Percentiles rank a stretch among this genome's conserved stretches.
Evolutionary conservation across 2,113 vertebrate genomes (phyloP).

Genomic region (Proteles cristata): DNA sequence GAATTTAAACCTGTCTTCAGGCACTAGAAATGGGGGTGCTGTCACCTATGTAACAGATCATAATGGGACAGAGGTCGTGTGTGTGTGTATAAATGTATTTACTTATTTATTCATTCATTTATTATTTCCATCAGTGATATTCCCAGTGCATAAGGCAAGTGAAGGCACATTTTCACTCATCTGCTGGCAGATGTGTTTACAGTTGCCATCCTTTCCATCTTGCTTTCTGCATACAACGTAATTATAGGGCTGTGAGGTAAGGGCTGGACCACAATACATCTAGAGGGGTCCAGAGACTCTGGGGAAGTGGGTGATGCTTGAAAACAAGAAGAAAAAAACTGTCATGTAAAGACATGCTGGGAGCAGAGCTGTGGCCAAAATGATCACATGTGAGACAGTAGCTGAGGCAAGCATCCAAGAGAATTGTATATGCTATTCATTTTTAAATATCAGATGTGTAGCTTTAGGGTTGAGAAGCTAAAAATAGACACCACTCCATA

Average conservation of each 20-base stretch:
- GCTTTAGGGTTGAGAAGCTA: conserved; percentile 56
- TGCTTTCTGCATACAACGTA: conserved; percentile 49
- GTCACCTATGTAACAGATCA: conserved; percentile 68
- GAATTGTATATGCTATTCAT: conserved; percentile 50
- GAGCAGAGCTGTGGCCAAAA: conserved; percentile 40
- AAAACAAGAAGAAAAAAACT: conserved; percentile 45
- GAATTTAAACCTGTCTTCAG: conserved; percentile 77
- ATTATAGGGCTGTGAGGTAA: conserved; percentile 61
- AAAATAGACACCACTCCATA: conserved; percentile 48
- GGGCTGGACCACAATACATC: conserved; percentile 50
- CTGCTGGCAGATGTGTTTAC: conserved; percentile 55
- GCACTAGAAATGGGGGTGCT: conserved; percentile 75
- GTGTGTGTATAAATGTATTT: conserved; percentile 33
- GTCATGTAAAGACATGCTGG: conserved; percentile 55
- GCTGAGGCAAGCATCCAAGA: conserved; percentile 49
- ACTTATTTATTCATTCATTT: neutral
- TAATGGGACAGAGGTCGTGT: conserved; percentile 78
- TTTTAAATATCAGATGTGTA: conserved; percentile 55
- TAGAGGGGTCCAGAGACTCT: conserved; percentile 48
- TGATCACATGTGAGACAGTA: neutral
- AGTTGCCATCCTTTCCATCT: conserved; percentile 53
- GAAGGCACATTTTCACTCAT: conserved; percentile 78
- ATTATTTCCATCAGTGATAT: conserved; percentile 73
- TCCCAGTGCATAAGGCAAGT: conserved; percentile 68
- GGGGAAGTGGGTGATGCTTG: conserved; percentile 51